Conservation (phyloP, 2,797 vertebrate species). For the Florisuga fusca region DNA sequence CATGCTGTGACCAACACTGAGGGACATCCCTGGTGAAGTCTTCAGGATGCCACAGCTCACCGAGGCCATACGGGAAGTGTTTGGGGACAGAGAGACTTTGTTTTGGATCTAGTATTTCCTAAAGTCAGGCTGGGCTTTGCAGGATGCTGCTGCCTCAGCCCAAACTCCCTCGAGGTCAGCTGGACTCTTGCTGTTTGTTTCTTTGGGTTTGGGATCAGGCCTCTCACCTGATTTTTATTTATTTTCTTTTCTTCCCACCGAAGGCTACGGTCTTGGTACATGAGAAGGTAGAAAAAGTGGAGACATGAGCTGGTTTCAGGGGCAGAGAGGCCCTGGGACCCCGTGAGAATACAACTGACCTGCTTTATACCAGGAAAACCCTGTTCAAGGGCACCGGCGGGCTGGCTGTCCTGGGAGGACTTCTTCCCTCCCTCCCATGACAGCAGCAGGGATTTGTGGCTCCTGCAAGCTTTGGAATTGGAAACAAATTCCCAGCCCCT, state of each 20-base stretch:
- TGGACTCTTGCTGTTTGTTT: not conserved
- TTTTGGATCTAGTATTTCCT: conserved; percentile 59
- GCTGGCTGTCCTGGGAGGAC: not conserved
- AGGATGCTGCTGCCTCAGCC: not conserved
- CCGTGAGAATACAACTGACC: not conserved
- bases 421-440: not conserved
- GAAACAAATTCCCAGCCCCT: not conserved
- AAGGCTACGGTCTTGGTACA: not conserved
- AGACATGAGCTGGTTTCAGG: not conserved
- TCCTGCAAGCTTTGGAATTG: not conserved
- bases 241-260: not conserved
- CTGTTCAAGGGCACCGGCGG: not conserved
- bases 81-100: not conserved
- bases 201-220: not conserved
- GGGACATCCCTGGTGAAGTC: not conserved
- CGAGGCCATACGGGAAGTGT: rapidly evolving
- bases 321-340: not conserved
- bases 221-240: not conserved
- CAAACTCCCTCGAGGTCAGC: not conserved
- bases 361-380: not conserved
- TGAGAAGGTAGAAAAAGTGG: not conserved
- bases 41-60: not conserved
- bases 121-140: not conserved
- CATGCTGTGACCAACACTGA: too few species aligned
- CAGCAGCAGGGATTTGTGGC: not conserved